Conservation (phyloP, 2,888 invertebrate species). For the Drosophila flavopinicola region DNA sequence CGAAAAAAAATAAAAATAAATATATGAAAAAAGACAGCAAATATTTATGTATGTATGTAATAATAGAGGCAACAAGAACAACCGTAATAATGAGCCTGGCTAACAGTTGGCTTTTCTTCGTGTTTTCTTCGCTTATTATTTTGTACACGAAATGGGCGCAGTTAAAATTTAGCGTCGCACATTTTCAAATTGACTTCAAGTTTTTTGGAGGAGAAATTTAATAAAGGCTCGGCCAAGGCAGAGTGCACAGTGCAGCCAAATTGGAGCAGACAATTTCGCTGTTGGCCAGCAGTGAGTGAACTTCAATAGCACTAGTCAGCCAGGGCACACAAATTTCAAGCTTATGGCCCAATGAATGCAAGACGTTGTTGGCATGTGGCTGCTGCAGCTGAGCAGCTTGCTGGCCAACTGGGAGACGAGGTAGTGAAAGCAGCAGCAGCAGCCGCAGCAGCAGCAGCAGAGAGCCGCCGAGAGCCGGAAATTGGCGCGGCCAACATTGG, state of each 20-base stretch:
- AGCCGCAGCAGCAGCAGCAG: conserved; percentile 14
- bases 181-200: conserved; percentile 67
- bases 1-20: conserved; percentile 11
- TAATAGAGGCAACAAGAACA: conserved; percentile 68
- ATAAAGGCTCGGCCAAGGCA: conserved; percentile 48
- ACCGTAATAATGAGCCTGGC: conserved; percentile 64
- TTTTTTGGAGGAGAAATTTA: conserved; percentile 56
- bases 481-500: conserved; percentile 73
- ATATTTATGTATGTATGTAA: conserved; percentile 63
- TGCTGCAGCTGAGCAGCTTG: conserved; percentile 41
- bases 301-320: conserved; percentile 37
- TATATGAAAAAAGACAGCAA: conserved; percentile 36
- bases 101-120: conserved; percentile 19
- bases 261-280: conserved; percentile 65
- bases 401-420: conserved; percentile 29
- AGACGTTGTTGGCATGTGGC: conserved; percentile 58
- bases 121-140: neutral
- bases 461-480: conserved; percentile 59
- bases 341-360: conserved; percentile 78
- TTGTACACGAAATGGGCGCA: conserved; percentile 51
- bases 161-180: conserved; percentile 57
- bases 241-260: conserved; percentile 59
- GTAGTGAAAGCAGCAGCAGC: conserved; percentile 13
- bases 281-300: conserved; percentile 50
- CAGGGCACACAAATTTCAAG: conserved; percentile 67